Base-by-base conservation (phyloP, 2,113 vertebrate species). In the Phyllopteryx taeniolatus region DNA sequence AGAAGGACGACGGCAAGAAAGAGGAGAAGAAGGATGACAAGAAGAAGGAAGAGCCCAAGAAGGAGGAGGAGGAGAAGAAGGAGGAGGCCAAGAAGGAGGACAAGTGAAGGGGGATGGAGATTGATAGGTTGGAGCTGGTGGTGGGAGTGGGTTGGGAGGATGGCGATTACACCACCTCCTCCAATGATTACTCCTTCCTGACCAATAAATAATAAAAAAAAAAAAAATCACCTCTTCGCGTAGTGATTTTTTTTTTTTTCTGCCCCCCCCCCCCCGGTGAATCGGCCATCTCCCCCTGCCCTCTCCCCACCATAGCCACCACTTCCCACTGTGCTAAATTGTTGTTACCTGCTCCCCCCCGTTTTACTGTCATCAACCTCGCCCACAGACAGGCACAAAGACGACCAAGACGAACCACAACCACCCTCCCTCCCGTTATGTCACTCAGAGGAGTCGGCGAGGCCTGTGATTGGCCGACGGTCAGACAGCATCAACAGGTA, bases 21-120 rank as follows among this genome's bases (percentile, higher is more conserved):
- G 81, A 91, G 69, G 75, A 85, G 71, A 90, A 90, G 78, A 87
- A 90, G 75, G 88, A 92, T 59, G 88, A 91, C 47, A 83, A 87
- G 65, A 88, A 91, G 79, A 87, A 92, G 75, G 87, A 91, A 15
- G 89, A 81, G 61, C 59, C 69, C 31, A 90, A 87, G 71, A 88
- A 91, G 73, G 90, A 92, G 69, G 88, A 92, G 70, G 87, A 91
- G 42, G 83, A 86, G 61, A 88, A 91, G 81, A 87, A 92, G 73
- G 86, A 91, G 14, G 89, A 81, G 60, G 62, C 67, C n/a, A 90
- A 87, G 73, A 88, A 91, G 72, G 90, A 64, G 22, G 89, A 92
- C 75, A 90, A 91, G 79, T 85, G 85, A 92, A 67, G 67, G 60
- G 84, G 53, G 46, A 81, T 74, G 78, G 54, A 46, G 67, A 67